phyloP scores from a whole-genome alignment of 2,797 vertebrate genomes.

The Mus minutoides region DNA sequence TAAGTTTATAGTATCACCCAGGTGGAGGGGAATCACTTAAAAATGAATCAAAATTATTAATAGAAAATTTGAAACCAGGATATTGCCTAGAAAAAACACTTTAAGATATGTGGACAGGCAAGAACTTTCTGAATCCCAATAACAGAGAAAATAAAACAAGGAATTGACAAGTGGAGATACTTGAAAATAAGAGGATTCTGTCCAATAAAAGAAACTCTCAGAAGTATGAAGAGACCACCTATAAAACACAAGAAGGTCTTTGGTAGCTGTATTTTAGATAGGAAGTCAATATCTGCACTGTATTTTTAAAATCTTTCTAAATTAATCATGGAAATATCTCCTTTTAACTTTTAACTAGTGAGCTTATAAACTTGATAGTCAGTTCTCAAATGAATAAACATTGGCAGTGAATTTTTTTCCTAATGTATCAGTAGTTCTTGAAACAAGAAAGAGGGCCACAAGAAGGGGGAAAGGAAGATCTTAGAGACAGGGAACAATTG shows the following conservation, averaged over 20 bases:
- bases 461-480: not conserved
- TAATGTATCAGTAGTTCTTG: not conserved
- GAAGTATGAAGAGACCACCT: not conserved
- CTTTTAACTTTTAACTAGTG: not conserved
- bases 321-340: not conserved
- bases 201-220: not conserved
- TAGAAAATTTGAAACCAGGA: not conserved
- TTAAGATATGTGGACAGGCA: not conserved
- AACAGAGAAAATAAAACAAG: not conserved
- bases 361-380: not conserved
- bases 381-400: not conserved
- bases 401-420: not conserved
- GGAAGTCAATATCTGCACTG: not conserved
- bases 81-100: not conserved
- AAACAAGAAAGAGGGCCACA: not conserved
- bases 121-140: not conserved
- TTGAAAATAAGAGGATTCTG: not conserved
- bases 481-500: not conserved
- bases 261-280: not conserved
- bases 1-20: not conserved
- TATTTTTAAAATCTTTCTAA: not conserved
- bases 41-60: not conserved
- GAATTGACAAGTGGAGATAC: not conserved
- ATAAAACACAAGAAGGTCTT: not conserved
- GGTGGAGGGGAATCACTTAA: not conserved